Percentiles rank a stretch among this genome's conserved stretches.
Evolutionary conservation across 2,888 invertebrate species (phyloP).

Genomic region (Rosalia funebris): DNA sequence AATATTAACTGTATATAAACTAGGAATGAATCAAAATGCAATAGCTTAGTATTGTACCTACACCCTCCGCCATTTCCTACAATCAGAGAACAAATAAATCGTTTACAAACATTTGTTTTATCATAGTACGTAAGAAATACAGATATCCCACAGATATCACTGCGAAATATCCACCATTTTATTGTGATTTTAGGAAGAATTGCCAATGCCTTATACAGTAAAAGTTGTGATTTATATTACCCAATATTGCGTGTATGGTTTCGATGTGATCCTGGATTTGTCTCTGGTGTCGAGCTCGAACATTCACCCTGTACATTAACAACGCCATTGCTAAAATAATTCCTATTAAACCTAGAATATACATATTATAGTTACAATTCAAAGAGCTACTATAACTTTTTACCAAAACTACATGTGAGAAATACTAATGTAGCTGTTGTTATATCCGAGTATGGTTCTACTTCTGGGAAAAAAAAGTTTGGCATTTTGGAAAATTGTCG

Average conservation of each 20-base stretch:
- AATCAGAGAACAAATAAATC: too few species aligned
- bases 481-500: conserved; percentile 75
- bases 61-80: too few species aligned
- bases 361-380: conserved; percentile 1
- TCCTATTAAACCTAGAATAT: conserved; percentile 66
- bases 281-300: conserved; percentile 70
- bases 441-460: conserved; percentile 72
- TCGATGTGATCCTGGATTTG: conserved; percentile 74
- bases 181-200: too few species aligned
- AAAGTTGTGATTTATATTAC: too few species aligned
- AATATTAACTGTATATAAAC: too few species aligned
- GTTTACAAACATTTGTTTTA: too few species aligned
- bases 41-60: too few species aligned
- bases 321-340: conserved; percentile 73
- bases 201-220: too few species aligned
- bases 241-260: conserved; percentile 75
- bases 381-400: conserved; percentile 12
- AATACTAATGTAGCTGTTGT: conserved; percentile 74
- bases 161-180: too few species aligned
- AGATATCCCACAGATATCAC: too few species aligned
- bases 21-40: too few species aligned
- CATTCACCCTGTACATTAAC: conserved; percentile 72
- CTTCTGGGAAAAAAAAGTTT: conserved; percentile 78
- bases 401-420: conserved; percentile 71
- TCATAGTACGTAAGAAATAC: too few species aligned